Evolutionary conservation across 1,140 invertebrate species (phyloP), one percentile per base, ranked within the genome.

Genomic region (Temnothorax longispinosus): DNA sequence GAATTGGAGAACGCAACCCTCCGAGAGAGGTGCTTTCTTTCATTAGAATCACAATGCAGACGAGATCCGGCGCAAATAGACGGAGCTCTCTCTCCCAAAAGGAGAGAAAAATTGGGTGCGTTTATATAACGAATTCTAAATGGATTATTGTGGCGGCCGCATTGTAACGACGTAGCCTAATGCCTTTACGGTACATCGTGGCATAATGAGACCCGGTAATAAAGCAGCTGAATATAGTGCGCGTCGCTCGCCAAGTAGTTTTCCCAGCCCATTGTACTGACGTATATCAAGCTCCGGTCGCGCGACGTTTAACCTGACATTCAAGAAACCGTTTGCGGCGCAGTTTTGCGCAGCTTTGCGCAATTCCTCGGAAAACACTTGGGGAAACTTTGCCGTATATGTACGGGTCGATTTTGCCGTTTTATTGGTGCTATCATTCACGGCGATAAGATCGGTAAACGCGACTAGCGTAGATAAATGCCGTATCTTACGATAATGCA

Each of bases 301-400:
- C 54, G 88, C 52, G 35, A 65, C 72, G 84, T 88, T 91, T 84
- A 91, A 62, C 77, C 69, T 88, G 75, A 85, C 89, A 87, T 88
- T 91, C 74, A 85, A 82, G 84, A 77, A 87, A 90, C 86, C 81
- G 76, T 78, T 87, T 76, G 84, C 85, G 32, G 67, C 89, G 74
- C 86, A 87, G 41, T 69, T 88, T 77, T 47, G 77, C 44, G 47
- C 11, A 11, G 27, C 4, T 89, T 80, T 88, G 77, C 77, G 87
- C 74, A 88, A 90, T 27, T 58, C 7, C n/a, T 13, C 35, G 41
- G 67, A 77, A 74, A 60, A 69, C 21, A 67, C 32, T 44, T 27
- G 38, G 62, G 77, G 52, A 89, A 90, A 85, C 52, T 85, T 84
- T 78, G 44, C 15, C 38, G 38, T 58, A 27, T 18, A n/a, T n/a